Conservation (phyloP, 92 coral and sea anemone genomes). For the Diadumene lineata region DNA sequence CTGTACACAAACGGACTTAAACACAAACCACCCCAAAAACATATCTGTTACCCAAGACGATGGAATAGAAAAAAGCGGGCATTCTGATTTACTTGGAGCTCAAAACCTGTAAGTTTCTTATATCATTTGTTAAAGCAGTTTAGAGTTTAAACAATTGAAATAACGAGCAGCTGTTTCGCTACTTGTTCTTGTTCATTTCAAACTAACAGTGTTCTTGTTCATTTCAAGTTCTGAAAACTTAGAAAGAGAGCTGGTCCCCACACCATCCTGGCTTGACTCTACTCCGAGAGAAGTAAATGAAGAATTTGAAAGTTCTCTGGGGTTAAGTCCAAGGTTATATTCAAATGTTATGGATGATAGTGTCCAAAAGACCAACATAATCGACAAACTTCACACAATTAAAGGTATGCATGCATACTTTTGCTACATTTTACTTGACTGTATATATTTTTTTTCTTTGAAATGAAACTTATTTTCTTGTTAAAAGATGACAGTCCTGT, state of each 20-base stretch:
- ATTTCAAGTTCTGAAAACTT: constrained; percentile 22
- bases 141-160: not conserved
- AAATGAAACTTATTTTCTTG: too few species aligned
- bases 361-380: not conserved
- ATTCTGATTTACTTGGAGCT: constrained; percentile 11
- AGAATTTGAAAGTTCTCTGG: constrained; percentile 6
- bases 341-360: constrained; percentile 11
- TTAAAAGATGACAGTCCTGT: too few species aligned
- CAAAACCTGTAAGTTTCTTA: constrained; percentile 14
- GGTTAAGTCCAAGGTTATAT: constrained; percentile 28
- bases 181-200: not conserved
- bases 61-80: not conserved
- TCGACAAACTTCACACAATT: constrained; percentile 7
- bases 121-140: not conserved
- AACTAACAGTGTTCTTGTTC: not conserved
- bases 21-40: constrained; percentile 2
- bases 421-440: not conserved
- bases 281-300: not conserved
- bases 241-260: constrained; percentile 20
- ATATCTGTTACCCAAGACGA: constrained; percentile 2
- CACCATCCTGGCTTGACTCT: constrained; percentile 16
- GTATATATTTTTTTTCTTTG: too few species aligned
- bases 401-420: constrained; percentile 6
- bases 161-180: too few species aligned
- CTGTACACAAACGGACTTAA: constrained; percentile 24